Evolutionary conservation across 1,140 invertebrate species (phyloP).

Genomic region (Hestina assimilis): DNA sequence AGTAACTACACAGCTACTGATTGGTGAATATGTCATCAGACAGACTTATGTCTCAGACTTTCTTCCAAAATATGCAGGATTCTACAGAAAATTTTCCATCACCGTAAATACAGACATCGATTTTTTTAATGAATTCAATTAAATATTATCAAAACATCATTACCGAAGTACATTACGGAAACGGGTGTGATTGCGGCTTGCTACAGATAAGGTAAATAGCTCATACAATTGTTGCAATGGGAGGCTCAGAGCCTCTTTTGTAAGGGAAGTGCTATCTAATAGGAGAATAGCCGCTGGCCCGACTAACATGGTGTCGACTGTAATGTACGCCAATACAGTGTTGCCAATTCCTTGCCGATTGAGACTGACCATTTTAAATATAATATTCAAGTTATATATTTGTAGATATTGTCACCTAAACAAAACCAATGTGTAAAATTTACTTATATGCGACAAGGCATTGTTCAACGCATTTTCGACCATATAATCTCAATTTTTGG

Average conservation of each 20-base stretch:
- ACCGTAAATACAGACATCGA: neutral
- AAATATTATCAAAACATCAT: slow-evolving; percentile 47
- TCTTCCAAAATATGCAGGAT: too few species aligned
- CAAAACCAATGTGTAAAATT: too few species aligned
- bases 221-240: slow-evolving; percentile 75
- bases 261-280: slow-evolving; percentile 71
- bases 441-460: too few species aligned
- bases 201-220: slow-evolving; percentile 76
- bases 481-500: too few species aligned
- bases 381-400: slow-evolving; percentile 27
- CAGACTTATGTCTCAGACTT: too few species aligned
- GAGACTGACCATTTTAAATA: slow-evolving; percentile 49
- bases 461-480: too few species aligned
- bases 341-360: slow-evolving; percentile 19
- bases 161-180: slow-evolving; percentile 34
- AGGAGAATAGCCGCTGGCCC: slow-evolving; percentile 53
- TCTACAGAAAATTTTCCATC: too few species aligned
- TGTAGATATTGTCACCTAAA: neutral
- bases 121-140: neutral
- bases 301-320: slow-evolving; percentile 71
- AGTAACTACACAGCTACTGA: too few species aligned
- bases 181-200: slow-evolving; percentile 61
- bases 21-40: too few species aligned
- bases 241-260: slow-evolving; percentile 64
- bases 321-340: slow-evolving; percentile 41